A percentile compares a stretch with the other conserved stretches of the same genome.
Evolutionary conservation across 1,140 invertebrate genomes (phyloP).

Genomic region (Drosophila lowei): DNA sequence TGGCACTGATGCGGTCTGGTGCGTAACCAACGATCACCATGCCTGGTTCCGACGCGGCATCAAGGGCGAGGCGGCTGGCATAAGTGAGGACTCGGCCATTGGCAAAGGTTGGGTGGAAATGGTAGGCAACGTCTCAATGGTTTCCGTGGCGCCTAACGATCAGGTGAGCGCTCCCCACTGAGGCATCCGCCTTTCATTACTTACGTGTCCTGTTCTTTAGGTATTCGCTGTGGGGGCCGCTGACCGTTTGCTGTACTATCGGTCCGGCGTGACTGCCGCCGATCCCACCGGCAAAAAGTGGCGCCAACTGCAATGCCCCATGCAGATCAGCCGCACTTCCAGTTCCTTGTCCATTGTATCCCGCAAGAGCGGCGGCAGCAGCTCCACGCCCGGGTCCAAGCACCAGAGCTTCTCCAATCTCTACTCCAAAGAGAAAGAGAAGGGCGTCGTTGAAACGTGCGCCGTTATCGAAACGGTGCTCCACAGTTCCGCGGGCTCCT

Average conservation of each 20-base stretch:
- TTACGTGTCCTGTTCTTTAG: constrained; percentile 15
- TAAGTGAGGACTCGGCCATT: constrained; percentile 88
- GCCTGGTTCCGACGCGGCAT: constrained; percentile 96
- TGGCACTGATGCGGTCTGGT: constrained; percentile 94
- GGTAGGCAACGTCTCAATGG: constrained; percentile 91
- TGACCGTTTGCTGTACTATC: constrained; percentile 90
- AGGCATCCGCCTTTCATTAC: constrained; percentile 85
- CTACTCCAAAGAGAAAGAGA: constrained; percentile 79
- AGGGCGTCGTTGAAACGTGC: constrained; percentile 74
- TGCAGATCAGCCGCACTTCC: constrained; percentile 91
- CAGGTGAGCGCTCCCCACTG: constrained; percentile 85
- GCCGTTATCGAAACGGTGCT: constrained; percentile 85
- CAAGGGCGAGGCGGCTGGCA: constrained; percentile 87
- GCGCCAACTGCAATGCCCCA: constrained; percentile 89
- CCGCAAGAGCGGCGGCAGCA: constrained; percentile 84
- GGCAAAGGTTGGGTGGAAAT: constrained; percentile 93
- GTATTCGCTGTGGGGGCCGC: constrained; percentile 87
- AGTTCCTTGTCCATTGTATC: constrained; percentile 86
- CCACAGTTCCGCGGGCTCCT: constrained; percentile 84
- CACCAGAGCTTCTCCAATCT: constrained; percentile 82
- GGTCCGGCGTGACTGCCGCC: constrained; percentile 89
- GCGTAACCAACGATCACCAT: constrained; percentile 90
- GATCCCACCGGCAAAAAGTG: constrained; percentile 95
- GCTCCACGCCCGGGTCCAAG: constrained; percentile 82
- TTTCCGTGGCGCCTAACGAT: constrained; percentile 94